These are phyloP conservation scores for Galerucella calmariensis DNA, from an alignment of 2,888 invertebrate genomes.

Conservation along the genomic window DNA sequence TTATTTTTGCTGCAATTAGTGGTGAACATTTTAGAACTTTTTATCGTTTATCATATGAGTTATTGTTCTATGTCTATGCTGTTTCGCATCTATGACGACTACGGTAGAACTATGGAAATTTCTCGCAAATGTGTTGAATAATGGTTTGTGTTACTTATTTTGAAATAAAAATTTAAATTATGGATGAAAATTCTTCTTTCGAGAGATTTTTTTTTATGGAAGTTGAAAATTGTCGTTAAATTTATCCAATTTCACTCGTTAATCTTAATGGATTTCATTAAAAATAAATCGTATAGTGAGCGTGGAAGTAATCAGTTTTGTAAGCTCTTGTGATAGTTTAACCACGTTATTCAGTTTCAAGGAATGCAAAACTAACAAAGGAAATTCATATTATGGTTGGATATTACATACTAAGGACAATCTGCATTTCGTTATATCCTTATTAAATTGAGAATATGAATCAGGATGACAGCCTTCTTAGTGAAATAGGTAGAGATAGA, in stretches of 20 bases:
- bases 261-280: too few species aligned
- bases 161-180: background rate
- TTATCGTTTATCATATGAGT: conserved; percentile 6
- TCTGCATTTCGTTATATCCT: background rate
- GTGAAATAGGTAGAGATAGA: background rate
- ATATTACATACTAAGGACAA: background rate
- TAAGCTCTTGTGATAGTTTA: too few species aligned
- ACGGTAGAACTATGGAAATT: background rate
- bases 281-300: too few species aligned
- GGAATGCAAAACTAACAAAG: too few species aligned
- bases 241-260: too few species aligned
- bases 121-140: background rate
- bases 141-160: background rate
- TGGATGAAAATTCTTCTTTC: background rate
- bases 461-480: background rate
- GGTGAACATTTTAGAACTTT: background rate
- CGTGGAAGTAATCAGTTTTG: too few species aligned
- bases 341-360: too few species aligned
- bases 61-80: conserved; percentile 4
- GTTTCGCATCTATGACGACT: conserved; percentile 3
- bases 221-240: background rate
- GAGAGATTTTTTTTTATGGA: background rate
- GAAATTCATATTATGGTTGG: background rate
- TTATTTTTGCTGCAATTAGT: background rate
- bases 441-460: background rate